Conservation (phyloP, 2,888 invertebrate species). For the Plebejus argus region DNA sequence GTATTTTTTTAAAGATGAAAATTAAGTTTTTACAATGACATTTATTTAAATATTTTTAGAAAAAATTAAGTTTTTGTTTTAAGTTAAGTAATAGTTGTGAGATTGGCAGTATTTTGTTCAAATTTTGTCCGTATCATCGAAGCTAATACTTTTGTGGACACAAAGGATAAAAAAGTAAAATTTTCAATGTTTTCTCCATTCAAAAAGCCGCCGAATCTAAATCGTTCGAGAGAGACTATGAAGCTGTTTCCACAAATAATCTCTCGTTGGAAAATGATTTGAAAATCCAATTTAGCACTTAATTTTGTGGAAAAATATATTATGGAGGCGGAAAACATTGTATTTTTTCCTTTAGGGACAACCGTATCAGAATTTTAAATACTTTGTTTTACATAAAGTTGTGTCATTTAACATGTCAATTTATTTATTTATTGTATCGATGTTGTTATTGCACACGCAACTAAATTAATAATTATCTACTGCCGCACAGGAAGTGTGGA, state of each 20-base stretch:
- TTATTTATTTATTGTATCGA: no score
- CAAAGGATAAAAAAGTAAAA: conserved; percentile 9
- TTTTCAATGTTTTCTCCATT: conserved; percentile 40
- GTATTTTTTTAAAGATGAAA: conserved; percentile 37
- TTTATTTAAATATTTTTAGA: neutral
- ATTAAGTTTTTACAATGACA: conserved; percentile 23
- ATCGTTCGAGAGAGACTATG: conserved; percentile 37
- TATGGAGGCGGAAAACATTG: conserved; percentile 15
- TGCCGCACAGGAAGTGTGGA: neutral
- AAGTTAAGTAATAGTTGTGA: no score
- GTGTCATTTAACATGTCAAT: neutral
- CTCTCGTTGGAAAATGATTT: conserved; percentile 33
- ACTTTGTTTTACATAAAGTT: neutral
- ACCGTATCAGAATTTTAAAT: neutral
- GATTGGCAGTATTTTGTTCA: neutral
- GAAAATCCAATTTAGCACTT: conserved; percentile 32
- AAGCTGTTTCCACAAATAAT: conserved; percentile 35
- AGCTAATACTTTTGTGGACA: neutral
- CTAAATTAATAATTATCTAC: neutral
- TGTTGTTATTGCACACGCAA: neutral
- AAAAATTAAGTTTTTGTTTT: neutral
- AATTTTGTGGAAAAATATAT: conserved; percentile 37
- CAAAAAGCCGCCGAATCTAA: conserved; percentile 41
- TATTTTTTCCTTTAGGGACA: conserved; percentile 10
- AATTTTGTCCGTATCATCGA: neutral